Conservation (phyloP, 2,888 invertebrate species). For the Thymelicus sylvestris region DNA sequence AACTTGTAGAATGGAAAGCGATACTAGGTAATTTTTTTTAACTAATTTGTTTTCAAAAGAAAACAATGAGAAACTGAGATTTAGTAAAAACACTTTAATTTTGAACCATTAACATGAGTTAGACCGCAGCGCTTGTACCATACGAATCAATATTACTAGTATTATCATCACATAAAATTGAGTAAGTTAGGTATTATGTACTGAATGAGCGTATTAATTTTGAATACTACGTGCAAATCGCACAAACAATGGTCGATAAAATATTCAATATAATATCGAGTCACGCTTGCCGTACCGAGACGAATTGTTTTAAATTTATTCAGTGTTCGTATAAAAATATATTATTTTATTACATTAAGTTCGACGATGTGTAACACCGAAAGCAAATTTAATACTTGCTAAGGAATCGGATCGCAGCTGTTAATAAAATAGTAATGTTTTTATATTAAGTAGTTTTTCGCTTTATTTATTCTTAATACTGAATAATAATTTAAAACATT, state of each 20-base stretch:
- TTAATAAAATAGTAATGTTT: background rate
- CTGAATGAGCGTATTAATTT: constrained; percentile 14
- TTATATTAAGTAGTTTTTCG: no score
- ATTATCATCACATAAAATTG: background rate
- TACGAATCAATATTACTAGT: no score
- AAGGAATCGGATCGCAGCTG: background rate
- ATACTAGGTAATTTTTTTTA: no score
- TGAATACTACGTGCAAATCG: constrained; percentile 2
- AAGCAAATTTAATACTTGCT: background rate
- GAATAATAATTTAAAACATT: no score
- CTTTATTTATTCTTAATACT: background rate
- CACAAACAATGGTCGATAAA: constrained; percentile 25
- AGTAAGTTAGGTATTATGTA: background rate
- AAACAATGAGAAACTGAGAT: no score
- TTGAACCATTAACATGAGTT: no score
- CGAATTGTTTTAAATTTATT: constrained; percentile 55
- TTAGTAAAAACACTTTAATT: no score
- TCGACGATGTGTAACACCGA: constrained; percentile 20
- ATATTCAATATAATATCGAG: constrained; percentile 20
- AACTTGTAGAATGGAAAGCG: no score
- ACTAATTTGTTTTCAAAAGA: no score
- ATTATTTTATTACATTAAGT: constrained; percentile 27
- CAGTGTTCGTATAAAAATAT: constrained; percentile 49
- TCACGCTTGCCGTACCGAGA: constrained; percentile 49
- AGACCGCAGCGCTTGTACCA: no score